Conservation (phyloP, 2,113 vertebrate species). For the Camelus dromedarius region DNA sequence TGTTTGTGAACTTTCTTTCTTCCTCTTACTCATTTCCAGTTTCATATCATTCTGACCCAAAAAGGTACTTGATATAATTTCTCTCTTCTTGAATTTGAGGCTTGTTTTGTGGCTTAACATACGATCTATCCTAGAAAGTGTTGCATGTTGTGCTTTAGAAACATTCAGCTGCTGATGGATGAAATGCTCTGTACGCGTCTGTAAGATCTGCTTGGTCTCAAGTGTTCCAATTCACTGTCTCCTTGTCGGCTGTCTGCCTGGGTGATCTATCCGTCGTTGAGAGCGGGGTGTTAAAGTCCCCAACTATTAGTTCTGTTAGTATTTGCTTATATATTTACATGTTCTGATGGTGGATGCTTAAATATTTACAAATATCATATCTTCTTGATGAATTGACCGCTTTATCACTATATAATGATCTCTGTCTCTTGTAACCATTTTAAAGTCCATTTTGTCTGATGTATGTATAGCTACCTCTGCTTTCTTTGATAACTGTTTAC, state of each 20-base stretch:
- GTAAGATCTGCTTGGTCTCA: background rate
- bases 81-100: background rate
- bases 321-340: background rate
- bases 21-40: background rate
- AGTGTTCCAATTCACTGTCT: background rate
- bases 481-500: background rate
- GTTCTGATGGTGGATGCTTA: background rate
- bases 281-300: background rate
- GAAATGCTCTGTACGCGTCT: background rate
- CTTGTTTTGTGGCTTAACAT: background rate
- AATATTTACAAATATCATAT: background rate
- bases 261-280: background rate
- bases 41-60: background rate
- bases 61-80: background rate
- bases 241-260: background rate
- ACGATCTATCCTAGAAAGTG: background rate
- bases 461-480: background rate
- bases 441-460: background rate
- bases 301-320: background rate
- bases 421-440: background rate
- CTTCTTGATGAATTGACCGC: background rate
- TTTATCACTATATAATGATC: background rate
- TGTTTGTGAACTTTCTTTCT: no score
- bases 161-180: background rate
- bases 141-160: background rate